Evolutionary conservation across 2,888 invertebrate species (phyloP).

Genomic region (Tetanocera ferruginea): DNA sequence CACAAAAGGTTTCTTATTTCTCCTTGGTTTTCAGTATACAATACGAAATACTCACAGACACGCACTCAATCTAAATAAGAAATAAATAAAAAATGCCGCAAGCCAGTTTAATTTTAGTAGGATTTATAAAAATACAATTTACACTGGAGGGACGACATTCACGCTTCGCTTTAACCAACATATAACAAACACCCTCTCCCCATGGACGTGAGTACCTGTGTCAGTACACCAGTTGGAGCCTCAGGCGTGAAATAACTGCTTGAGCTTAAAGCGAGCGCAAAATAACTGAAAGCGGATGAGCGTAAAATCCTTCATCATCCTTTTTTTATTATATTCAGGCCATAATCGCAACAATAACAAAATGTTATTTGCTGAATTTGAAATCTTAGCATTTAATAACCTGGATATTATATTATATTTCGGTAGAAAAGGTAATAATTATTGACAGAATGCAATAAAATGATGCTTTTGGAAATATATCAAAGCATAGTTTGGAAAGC

Average conservation of each 20-base stretch:
- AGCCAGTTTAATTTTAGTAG: slow-evolving; percentile 8
- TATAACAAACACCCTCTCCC: no score
- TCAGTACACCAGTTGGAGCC: background rate
- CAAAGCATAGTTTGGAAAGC: no score
- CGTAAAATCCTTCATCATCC: background rate
- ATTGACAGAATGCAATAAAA: no score
- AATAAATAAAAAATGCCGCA: slow-evolving; percentile 9
- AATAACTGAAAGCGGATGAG: background rate
- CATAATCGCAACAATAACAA: background rate
- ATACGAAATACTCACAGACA: background rate
- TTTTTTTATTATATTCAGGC: background rate
- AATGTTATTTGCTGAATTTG: background rate
- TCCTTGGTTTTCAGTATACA: background rate
- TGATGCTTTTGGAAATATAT: no score
- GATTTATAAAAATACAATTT: slow-evolving; percentile 8
- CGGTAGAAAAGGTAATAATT: no score
- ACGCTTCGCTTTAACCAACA: no score
- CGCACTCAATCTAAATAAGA: background rate
- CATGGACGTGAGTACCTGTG: background rate
- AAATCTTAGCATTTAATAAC: no score
- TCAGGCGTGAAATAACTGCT: background rate
- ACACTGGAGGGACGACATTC: background rate
- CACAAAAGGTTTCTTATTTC: no score
- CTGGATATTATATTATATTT: no score
- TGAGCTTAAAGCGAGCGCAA: background rate